phyloP scores from a whole-genome alignment of 2,797 vertebrate genomes.

The Coccyzus lansbergi region DNA sequence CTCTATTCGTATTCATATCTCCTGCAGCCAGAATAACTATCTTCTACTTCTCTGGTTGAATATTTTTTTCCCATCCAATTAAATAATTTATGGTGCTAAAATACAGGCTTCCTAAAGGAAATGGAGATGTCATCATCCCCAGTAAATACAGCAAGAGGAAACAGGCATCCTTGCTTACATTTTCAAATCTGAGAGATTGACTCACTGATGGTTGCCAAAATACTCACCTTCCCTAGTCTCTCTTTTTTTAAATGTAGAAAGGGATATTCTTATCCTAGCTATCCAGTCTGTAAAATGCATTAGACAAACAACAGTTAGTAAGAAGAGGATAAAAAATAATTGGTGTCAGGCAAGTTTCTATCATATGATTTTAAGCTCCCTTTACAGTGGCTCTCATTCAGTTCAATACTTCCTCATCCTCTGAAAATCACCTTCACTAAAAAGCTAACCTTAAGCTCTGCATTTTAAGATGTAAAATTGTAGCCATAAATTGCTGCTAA shows the following conservation, averaged over 20 bases:
- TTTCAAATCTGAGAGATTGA: background rate
- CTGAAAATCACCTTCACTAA: background rate
- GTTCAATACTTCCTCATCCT: background rate
- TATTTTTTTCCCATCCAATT: background rate
- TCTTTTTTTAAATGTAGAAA: background rate
- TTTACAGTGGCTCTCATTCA: background rate
- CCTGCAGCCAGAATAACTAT: background rate
- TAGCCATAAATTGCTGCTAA: background rate
- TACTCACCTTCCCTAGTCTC: background rate
- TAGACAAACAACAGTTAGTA: background rate
- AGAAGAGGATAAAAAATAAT: background rate
- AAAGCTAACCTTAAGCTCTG: background rate
- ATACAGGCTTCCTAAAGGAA: background rate
- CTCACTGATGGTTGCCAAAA: background rate
- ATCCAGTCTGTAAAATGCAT: background rate
- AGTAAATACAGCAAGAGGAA: background rate
- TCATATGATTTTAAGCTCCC: background rate
- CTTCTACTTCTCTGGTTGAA: background rate
- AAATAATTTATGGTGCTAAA: background rate
- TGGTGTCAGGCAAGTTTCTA: background rate
- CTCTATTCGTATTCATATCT: background rate
- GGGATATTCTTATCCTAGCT: background rate
- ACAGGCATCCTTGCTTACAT: background rate
- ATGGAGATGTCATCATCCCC: background rate
- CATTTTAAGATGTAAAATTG: background rate